These are phyloP conservation scores for Ennomos erosarius DNA, from an alignment of 2,888 invertebrate genomes.

Conservation along the genomic window DNA sequence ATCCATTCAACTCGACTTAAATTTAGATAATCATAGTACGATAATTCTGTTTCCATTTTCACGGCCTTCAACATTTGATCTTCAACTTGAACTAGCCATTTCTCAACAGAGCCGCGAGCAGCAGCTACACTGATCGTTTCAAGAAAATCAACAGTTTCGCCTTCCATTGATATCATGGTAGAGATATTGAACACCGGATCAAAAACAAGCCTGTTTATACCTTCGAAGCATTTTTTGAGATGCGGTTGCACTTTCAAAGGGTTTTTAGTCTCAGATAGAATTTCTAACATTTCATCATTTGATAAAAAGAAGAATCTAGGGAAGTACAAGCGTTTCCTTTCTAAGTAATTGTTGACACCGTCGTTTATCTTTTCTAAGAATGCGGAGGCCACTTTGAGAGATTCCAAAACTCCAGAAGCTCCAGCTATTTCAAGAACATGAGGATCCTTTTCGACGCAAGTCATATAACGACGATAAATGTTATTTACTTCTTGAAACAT, in stretches of 20 bases:
- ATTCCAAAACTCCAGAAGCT: conserved; percentile 88
- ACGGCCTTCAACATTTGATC: conserved; percentile 91
- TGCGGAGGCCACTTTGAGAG: conserved; percentile 87
- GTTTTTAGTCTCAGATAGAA: conserved; percentile 95
- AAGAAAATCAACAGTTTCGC: conserved; percentile 88
- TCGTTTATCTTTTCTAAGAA: conserved; percentile 92
- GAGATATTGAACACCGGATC: conserved; percentile 89
- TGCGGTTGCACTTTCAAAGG: conserved; percentile 94
- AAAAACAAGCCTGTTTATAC: conserved; percentile 90
- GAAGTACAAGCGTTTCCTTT: conserved; percentile 93
- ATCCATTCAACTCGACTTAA: conserved; percentile 89
- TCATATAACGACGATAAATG: conserved; percentile 88
- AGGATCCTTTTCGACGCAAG: conserved; percentile 86
- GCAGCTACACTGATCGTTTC: conserved; percentile 88
- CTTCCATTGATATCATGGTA: conserved; percentile 91
- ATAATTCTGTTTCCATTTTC: conserved; percentile 87
- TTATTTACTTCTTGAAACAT: conserved; percentile 91
- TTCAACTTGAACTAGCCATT: conserved; percentile 94
- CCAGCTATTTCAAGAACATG: conserved; percentile 88
- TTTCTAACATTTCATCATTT: conserved; percentile 95
- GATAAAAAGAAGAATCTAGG: conserved; percentile 96
- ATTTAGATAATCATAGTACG: conserved; percentile 87
- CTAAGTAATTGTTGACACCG: conserved; percentile 92
- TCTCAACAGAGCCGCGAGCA: conserved; percentile 93
- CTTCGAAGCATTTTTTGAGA: conserved; percentile 95